Conservation (phyloP, 2,888 invertebrate genomes). For the Drosophila merina region DNA sequence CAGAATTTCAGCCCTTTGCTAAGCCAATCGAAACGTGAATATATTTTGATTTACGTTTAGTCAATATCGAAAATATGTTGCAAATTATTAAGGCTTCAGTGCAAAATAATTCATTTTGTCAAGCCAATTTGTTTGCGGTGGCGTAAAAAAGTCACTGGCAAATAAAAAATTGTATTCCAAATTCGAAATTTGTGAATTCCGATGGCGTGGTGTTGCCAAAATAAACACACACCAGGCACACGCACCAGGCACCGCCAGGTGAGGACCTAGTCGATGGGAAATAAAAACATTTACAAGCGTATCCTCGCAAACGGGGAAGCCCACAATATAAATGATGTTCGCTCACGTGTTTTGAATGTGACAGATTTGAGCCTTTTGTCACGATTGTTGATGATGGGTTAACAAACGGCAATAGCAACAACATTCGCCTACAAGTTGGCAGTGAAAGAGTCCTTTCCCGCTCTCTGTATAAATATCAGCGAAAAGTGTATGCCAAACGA, state of each 20-base stretch:
- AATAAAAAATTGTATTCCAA: constrained; percentile 61
- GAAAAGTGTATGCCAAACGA: constrained; percentile 40
- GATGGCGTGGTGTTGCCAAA: constrained; percentile 52
- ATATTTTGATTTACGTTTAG: neutral
- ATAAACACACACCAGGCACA: constrained; percentile 11
- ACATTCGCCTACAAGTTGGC: neutral
- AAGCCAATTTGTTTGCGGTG: constrained; percentile 46
- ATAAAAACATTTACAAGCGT: constrained; percentile 65
- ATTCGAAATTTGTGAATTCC: constrained; percentile 68
- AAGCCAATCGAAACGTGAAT: constrained; percentile 22
- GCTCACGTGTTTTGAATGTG: constrained; percentile 77
- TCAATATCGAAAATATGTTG: constrained; percentile 15
- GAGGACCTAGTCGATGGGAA: constrained; percentile 43
- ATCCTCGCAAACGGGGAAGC: constrained; percentile 34
- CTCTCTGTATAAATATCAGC: constrained; percentile 22
- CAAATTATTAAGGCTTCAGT: constrained; percentile 41
- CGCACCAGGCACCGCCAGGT: constrained; percentile 22
- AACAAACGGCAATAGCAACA: constrained; percentile 49
- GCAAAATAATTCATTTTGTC: constrained; percentile 55
- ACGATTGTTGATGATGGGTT: constrained; percentile 78
- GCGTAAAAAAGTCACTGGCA: constrained; percentile 15
- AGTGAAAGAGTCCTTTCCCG: neutral
- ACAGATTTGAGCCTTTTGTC: constrained; percentile 80
- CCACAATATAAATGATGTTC: constrained; percentile 73
- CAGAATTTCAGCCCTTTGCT: neutral